Base-by-base conservation (phyloP, 2,888 invertebrate species). In the Microplitis manilae region DNA sequence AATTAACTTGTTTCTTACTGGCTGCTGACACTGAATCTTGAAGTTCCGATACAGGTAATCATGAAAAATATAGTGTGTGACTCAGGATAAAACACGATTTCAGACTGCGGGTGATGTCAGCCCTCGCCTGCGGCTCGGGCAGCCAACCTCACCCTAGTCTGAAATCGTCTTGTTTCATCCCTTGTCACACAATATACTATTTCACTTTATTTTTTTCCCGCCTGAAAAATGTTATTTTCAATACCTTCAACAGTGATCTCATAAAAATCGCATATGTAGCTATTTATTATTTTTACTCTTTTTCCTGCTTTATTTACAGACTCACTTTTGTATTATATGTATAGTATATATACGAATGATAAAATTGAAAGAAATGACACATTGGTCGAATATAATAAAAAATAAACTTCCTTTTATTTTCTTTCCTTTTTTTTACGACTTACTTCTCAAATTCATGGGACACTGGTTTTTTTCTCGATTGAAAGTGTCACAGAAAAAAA, bases 141-240 rank as follows among this genome's bases (percentile, higher is more conserved):
- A n/a, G n/a, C n/a, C n/a, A n/a, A n/a, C n/a, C n/a, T n/a, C n/a
- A n/a, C n/a, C n/a, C n/a, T n/a, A n/a, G n/a, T n/a, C n/a, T n/a
- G n/a, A n/a, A n/a, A n/a, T n/a, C n/a, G n/a, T n/a, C n/a, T n/a
- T n/a, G n/a, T n/a, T n/a, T n/a, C n/a, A n/a, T n/a, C n/a, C n/a
- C n/a, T n/a, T n/a, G n/a, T n/a, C n/a, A n/a, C n/a, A n/a, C n/a
- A n/a, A n/a, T n/a, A n/a, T n/a, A n/a, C n/a, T n/a, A n/a, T n/a
- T n/a, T n/a, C 20, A 38, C 38, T 68, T 17, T 67, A 71, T 60
- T 38, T 72, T 59, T 40, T 60, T 60, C 50, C 38, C 67, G 71
- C 67, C 40, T 67, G 65, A 20, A 71, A 76, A 13, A 67, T 76
- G 65, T 65, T 38, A 76, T 71, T 71, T 76, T 71, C 76, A 76